Evolutionary conservation across 1,140 invertebrate species (phyloP).

Genomic region (Yoshiicerus persimilis): DNA sequence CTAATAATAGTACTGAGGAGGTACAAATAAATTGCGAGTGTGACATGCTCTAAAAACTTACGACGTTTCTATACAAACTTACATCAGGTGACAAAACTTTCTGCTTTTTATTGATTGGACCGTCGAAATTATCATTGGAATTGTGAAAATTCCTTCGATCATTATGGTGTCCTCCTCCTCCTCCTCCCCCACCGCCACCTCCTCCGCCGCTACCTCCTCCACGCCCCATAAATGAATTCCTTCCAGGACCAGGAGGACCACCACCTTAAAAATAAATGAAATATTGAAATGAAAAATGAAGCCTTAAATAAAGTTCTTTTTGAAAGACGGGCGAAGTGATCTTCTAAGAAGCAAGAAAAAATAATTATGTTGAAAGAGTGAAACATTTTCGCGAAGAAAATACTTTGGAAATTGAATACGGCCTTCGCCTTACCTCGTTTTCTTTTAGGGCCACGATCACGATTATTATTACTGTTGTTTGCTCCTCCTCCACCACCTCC

Average conservation of each 20-base stretch:
- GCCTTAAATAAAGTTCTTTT: too few relatives aligned
- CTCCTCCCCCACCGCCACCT: slow-evolving; percentile 51
- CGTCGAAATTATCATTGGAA: slow-evolving; percentile 24
- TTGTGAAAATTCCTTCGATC: slow-evolving; percentile 28
- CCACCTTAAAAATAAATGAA: slow-evolving; percentile 21
- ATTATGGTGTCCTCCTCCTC: slow-evolving; percentile 40
- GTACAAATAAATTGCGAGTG: too few relatives aligned
- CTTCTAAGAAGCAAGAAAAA: too few relatives aligned
- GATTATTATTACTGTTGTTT: background rate
- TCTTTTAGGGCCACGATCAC: slow-evolving; percentile 15
- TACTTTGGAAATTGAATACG: too few relatives aligned
- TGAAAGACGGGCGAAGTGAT: too few relatives aligned
- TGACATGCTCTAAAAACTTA: too few relatives aligned
- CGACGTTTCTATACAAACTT: too few relatives aligned
- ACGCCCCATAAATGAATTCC: slow-evolving; percentile 41
- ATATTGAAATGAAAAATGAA: too few relatives aligned
- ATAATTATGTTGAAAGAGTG: too few relatives aligned
- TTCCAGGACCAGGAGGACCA: slow-evolving; percentile 21
- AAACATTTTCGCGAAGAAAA: too few relatives aligned
- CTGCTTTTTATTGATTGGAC: slow-evolving; percentile 32
- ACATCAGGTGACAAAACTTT: background rate
- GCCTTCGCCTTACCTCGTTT: background rate
- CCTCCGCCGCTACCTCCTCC: slow-evolving; percentile 53
- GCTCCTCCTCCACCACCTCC: background rate
- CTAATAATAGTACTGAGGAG: slow-evolving; percentile 40